Percentiles rank a stretch among this genome's conserved stretches.
Conservation (phyloP, 1,140 invertebrate species). For the Delia radicum region DNA sequence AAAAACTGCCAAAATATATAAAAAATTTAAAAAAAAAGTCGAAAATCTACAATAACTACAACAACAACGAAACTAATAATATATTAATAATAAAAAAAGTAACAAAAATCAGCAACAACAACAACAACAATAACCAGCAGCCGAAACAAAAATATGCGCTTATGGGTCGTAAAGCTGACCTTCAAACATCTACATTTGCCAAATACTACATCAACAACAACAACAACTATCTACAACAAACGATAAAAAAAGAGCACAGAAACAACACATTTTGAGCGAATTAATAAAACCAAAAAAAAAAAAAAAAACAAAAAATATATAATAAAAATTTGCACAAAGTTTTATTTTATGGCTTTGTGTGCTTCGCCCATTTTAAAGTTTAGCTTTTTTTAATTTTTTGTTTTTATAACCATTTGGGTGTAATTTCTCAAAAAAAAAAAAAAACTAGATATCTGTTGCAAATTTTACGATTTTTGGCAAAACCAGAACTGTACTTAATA, state of each 20-base stretch:
- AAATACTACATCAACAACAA: constrained; percentile 34
- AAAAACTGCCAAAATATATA: constrained; percentile 12
- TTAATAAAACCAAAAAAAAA: constrained; percentile 20
- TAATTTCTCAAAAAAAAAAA: not conserved
- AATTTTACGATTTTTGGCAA: not conserved
- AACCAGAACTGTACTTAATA: not conserved
- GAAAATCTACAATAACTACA: constrained; percentile 43
- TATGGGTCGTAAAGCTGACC: constrained; percentile 57
- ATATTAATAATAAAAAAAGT: not conserved
- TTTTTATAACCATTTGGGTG: constrained; percentile 11
- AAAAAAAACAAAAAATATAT: constrained; percentile 24
- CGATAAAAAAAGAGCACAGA: not conserved
- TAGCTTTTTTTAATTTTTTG: constrained; percentile 4
- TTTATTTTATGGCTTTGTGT: constrained; percentile 30
- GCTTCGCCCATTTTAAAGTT: constrained; percentile 51
- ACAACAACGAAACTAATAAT: constrained; percentile 14
- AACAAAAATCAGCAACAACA: no score
- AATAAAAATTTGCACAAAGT: constrained; percentile 27
- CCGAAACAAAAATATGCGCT: constrained; percentile 36
- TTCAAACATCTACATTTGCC: constrained; percentile 53
- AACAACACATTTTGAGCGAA: constrained; percentile 11
- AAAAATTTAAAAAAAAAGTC: constrained; percentile 39
- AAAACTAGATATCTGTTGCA: not conserved
- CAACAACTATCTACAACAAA: not conserved
- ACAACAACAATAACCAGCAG: no score